phyloP scores from a whole-genome alignment of 2,888 invertebrate species.

The Trilocha varians region DNA sequence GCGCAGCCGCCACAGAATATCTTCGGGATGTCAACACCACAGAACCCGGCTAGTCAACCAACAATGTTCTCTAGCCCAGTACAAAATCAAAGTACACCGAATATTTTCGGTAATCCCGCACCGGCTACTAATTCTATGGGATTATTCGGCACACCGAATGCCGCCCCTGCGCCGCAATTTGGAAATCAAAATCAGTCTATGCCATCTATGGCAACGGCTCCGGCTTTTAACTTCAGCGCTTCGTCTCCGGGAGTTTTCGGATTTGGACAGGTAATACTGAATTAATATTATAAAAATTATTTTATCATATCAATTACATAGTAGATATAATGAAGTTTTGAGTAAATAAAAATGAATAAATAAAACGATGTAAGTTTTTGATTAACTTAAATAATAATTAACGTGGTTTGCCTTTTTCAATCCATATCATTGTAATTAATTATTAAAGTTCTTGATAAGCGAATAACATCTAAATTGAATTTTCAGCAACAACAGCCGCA shows the following conservation, averaged over 20 bases:
- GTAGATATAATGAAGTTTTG: too few relatives aligned
- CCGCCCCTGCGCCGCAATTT: constrained; percentile 28
- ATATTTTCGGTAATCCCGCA: constrained; percentile 32
- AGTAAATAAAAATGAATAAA: too few relatives aligned
- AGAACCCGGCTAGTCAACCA: constrained; percentile 23
- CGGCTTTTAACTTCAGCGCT: constrained; percentile 44
- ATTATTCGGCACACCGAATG: constrained; percentile 34
- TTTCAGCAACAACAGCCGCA: constrained; percentile 12
- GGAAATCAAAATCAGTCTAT: constrained; percentile 29
- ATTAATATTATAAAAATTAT: constrained; percentile 1
- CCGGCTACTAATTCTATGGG: constrained; percentile 15
- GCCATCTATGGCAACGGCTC: constrained; percentile 22
- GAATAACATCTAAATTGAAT: constrained; percentile 7
- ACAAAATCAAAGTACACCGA: constrained; percentile 24
- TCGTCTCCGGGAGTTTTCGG: constrained; percentile 38
- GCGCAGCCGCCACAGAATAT: constrained; percentile 27
- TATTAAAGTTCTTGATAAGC: too few relatives aligned
- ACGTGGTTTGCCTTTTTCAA: too few relatives aligned
- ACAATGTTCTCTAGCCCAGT: constrained; percentile 31
- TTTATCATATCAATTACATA: too few relatives aligned
- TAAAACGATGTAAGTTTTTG: neutral
- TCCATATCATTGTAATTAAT: too few relatives aligned
- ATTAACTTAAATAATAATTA: too few relatives aligned
- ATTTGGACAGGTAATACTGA: constrained; percentile 45
- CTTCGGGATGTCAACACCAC: constrained; percentile 36